Evolutionary conservation across 2,113 vertebrate species (phyloP), one percentile per base, ranked within the genome.

Genomic region (Marmota monax): DNA sequence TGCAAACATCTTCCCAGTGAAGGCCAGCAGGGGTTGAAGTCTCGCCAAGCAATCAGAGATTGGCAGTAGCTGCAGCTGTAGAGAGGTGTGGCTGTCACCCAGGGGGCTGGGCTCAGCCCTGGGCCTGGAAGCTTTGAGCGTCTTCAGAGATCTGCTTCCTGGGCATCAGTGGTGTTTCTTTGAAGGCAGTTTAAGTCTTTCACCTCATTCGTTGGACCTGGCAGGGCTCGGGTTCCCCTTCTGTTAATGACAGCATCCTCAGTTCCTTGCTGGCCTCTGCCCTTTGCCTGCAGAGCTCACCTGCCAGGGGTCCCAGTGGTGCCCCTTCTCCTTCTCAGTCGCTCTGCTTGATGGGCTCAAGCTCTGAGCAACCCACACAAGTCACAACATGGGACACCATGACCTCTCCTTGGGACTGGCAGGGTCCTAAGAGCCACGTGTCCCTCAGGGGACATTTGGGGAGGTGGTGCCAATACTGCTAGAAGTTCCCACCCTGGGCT

Each of bases 1-100:
- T 34, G 25, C 25, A 2, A 9, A 37, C 5, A 0, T 9, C 2
- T 72, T 20, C 32, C 32, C 8, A 48, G 22, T 0, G 1, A 25
- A 70, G 63, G 87, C 29, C 48, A 11, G 14, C 27, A 2, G 17
- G 53, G 48, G 22, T 70, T 0, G 2, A 67, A 29, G 70, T 32
- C 32, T 2, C 48, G 42, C 42, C 27, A 34, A 32, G 12, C 8
- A 5, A 0, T 0, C 6, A 42, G 63, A 61, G 61, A 11, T 20
- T 7, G 69, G 23, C 34, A 7, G 4, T 18, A 2, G 22, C 67
- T 1, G 4, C 27, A 22, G 11, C 67, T 5, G 32, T 73, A 76
- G 32, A 17, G 8, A 17, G 8, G 73, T 5, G 32, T 61, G 80
- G 37, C 9, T 45, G 23, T 90, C 56, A 56, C 32, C 32, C 16